Evolutionary conservation across 2,797 vertebrate genomes (phyloP).

Genomic region (Acanthiza pusilla): DNA sequence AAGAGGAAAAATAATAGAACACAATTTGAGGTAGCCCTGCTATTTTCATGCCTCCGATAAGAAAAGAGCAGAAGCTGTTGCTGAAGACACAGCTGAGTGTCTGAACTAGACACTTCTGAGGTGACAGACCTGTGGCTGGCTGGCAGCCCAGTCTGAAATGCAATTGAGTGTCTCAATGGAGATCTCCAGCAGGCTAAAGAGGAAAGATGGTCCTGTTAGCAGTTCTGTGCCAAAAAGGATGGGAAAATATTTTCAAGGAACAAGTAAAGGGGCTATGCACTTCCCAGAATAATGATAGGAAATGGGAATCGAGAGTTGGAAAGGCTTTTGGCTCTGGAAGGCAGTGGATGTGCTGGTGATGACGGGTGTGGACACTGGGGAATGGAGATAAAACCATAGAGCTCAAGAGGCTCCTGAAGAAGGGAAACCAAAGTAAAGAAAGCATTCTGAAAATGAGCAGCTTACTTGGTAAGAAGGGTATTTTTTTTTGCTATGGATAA

Average conservation of each 20-base stretch:
- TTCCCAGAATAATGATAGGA: not conserved
- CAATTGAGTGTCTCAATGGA: not conserved
- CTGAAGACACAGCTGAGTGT: not conserved
- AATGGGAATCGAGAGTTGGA: not conserved
- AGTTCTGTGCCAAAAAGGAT: not conserved
- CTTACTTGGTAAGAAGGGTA: not conserved
- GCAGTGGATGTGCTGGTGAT: not conserved
- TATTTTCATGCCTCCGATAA: not conserved
- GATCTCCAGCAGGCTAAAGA: slow-evolving; percentile 2
- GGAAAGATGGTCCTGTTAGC: not conserved
- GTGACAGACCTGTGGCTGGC: slow-evolving; percentile 12
- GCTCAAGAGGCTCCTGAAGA: not conserved
- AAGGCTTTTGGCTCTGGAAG: not conserved
- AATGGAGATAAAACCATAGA: not conserved
- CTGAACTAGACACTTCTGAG: not conserved
- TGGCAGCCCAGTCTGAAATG: not conserved
- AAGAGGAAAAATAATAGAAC: not conserved
- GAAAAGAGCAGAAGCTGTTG: not conserved
- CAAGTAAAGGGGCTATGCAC: not conserved
- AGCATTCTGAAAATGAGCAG: not conserved
- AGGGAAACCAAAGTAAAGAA: not conserved
- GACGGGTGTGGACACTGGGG: too few species aligned
- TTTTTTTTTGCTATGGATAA: not conserved
- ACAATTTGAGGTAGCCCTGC: not conserved
- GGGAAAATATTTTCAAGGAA: not conserved